A percentile compares a stretch with the other conserved stretches of the same genome.
phyloP scores from a whole-genome alignment of 2,888 invertebrate genomes.

The Chymomyza fuscimana region DNA sequence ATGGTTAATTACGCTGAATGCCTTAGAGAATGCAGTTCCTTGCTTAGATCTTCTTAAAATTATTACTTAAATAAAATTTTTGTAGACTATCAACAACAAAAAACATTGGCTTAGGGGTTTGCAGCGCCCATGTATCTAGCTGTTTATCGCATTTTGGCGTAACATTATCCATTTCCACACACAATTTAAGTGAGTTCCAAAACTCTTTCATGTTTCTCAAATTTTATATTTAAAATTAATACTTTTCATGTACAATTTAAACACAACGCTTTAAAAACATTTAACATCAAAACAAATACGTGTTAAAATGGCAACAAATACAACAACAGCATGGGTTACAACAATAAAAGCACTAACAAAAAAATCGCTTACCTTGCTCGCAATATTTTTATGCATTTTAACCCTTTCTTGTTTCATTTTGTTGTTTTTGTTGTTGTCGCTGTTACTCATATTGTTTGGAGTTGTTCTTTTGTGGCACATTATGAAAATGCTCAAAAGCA shows the following conservation, averaged over 20 bases:
- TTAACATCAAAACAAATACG: background rate
- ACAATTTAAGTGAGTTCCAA: too few species aligned
- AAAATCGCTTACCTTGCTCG: background rate
- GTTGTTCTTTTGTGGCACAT: constrained; percentile 42
- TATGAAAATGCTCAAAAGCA: constrained; percentile 65
- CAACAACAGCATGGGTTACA: background rate
- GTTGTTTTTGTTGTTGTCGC: background rate
- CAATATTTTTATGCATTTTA: constrained; percentile 43
- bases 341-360: background rate
- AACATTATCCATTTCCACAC: too few species aligned
- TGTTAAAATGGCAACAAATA: background rate
- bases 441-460: constrained; percentile 5
- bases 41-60: too few species aligned
- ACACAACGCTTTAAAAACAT: background rate
- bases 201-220: background rate
- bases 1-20: too few species aligned
- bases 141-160: too few species aligned
- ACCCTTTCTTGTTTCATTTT: constrained; percentile 47
- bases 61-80: too few species aligned
- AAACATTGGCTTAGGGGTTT: too few species aligned
- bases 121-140: too few species aligned
- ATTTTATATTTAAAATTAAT: background rate
- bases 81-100: too few species aligned
- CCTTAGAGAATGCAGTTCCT: too few species aligned
- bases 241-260: background rate